Evolutionary conservation across 2,113 vertebrate genomes (phyloP).

Genomic region (Protobothrops mucrosquamatus): DNA sequence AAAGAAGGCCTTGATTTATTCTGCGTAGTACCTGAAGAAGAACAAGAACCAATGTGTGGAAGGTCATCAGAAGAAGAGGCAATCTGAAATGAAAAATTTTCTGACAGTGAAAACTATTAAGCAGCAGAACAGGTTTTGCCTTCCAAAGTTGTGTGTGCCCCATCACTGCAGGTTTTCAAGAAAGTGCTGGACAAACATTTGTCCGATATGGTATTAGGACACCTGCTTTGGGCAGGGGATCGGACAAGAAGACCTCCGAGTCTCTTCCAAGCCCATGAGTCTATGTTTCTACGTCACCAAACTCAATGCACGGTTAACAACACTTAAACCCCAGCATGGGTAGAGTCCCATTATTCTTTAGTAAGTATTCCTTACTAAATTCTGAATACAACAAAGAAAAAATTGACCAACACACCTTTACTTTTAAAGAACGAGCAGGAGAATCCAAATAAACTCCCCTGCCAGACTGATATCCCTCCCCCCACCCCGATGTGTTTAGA

Average conservation of each 20-base stretch:
- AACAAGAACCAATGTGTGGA: background rate
- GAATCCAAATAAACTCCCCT: background rate
- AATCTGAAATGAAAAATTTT: background rate
- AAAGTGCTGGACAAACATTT: background rate
- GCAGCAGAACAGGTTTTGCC: background rate
- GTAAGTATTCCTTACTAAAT: background rate
- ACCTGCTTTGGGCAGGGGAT: background rate
- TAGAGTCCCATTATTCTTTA: background rate
- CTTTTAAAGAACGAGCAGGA: background rate
- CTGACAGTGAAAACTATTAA: background rate
- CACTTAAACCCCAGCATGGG: background rate
- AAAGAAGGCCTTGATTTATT: background rate
- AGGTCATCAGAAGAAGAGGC: background rate
- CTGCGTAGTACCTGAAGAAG: background rate
- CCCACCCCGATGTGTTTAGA: too few species aligned
- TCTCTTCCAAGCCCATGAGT: background rate
- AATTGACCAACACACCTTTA: background rate
- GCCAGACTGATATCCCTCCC: background rate
- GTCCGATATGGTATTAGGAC: background rate
- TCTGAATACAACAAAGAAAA: background rate
- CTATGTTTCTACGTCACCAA: background rate
- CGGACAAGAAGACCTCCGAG: background rate
- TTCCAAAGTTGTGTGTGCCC: background rate
- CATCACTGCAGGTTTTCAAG: background rate
- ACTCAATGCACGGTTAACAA: background rate